Conservation (phyloP, 2,113 vertebrate genomes). For the Manacus vitellinus region DNA sequence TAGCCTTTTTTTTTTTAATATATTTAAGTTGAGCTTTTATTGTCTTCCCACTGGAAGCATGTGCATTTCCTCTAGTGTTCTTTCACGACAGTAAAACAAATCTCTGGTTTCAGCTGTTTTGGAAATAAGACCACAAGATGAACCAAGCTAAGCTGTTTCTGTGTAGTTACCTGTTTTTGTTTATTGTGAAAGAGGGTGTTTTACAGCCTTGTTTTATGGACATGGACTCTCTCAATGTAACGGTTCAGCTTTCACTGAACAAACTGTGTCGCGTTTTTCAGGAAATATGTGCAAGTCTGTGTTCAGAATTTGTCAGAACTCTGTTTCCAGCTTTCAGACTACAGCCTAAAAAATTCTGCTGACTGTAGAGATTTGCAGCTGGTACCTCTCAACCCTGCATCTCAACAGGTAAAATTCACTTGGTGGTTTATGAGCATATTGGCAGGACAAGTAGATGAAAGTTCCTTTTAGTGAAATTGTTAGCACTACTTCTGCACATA, state of each 20-base stretch:
- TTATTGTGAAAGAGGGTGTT: not conserved
- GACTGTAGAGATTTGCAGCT: slow-evolving; percentile 74
- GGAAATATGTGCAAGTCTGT: slow-evolving; percentile 94
- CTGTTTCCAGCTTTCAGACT: slow-evolving; percentile 85
- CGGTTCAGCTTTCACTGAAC: not conserved
- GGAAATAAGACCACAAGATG: not conserved
- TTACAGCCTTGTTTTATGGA: not conserved
- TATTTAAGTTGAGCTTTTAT: not conserved
- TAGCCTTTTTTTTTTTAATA: not conserved
- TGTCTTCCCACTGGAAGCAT: not conserved
- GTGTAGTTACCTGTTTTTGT: not conserved
- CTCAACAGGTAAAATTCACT: slow-evolving; percentile 81
- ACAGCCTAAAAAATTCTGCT: slow-evolving; percentile 76
- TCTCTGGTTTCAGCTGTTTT: not conserved
- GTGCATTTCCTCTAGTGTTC: not conserved
- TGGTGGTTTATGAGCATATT: not conserved
- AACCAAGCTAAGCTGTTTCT: not conserved
- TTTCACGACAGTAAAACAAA: not conserved
- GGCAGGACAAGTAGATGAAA: not conserved
- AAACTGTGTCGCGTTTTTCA: slow-evolving; percentile 48
- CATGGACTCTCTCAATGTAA: not conserved
- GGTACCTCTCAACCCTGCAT: slow-evolving; percentile 78
- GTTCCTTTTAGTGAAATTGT: not conserved
- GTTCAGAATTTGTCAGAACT: slow-evolving; percentile 91
- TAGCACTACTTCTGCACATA: not conserved